phyloP scores from a whole-genome alignment of 2,888 invertebrate species.

The Tachystola acroxantha region DNA sequence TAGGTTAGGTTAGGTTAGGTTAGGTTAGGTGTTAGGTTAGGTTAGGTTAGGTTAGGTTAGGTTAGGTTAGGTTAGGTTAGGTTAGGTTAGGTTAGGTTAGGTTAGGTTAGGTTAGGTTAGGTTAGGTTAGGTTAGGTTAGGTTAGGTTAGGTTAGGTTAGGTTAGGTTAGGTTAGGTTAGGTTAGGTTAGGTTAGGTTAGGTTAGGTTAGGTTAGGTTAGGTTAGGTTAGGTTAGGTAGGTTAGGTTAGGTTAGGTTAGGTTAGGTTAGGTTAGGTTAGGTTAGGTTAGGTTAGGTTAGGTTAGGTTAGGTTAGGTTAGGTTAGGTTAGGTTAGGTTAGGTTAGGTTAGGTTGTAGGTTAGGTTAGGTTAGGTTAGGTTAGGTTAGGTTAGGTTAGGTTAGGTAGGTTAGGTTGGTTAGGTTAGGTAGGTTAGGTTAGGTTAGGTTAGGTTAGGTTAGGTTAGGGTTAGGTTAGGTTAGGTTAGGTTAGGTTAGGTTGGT shows the following conservation, averaged over 20 bases:
- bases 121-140: too few species aligned
- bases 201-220: conserved; percentile 15
- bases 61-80: conserved; percentile 15
- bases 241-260: conserved; percentile 10
- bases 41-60: conserved; percentile 18
- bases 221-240: conserved; percentile 15
- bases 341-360: conserved; percentile 16
- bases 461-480: too few species aligned
- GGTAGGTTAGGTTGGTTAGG: too few species aligned
- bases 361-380: conserved; percentile 13
- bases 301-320: conserved; percentile 18
- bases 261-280: conserved; percentile 12
- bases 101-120: too few species aligned
- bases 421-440: too few species aligned
- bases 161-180: conserved; percentile 11
- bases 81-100: conserved; percentile 8
- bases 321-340: conserved; percentile 18
- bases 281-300: conserved; percentile 13
- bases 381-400: conserved; percentile 13
- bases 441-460: too few species aligned
- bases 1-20: conserved; percentile 16
- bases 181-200: conserved; percentile 18
- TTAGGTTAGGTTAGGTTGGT: too few species aligned
- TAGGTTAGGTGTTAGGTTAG: too few species aligned
- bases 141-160: conserved; percentile 5